phyloP scores from a whole-genome alignment of 2,113 vertebrate species.

The Muntiacus reevesi region DNA sequence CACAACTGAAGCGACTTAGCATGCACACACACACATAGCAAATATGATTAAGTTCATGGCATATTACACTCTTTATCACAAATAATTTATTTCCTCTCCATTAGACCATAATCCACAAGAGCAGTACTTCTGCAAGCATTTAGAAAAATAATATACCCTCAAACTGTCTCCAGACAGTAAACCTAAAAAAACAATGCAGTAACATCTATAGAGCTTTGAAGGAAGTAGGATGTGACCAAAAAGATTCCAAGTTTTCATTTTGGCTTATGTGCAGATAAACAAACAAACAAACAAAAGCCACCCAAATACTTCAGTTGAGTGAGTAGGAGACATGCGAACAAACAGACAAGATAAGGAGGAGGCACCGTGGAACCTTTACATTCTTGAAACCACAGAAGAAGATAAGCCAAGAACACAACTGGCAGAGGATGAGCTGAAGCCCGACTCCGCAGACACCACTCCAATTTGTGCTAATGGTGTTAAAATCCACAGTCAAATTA shows the following conservation, averaged over 20 bases:
- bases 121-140: not conserved
- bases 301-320: too few relatives aligned
- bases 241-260: not conserved
- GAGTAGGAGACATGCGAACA: not conserved
- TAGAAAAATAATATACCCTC: not conserved
- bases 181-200: not conserved
- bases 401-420: not conserved
- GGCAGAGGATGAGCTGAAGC: not conserved
- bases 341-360: not conserved
- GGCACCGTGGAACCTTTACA: not conserved
- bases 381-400: not conserved
- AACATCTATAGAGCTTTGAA: not conserved
- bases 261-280: not conserved
- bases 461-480: not conserved
- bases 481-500: slow-evolving; percentile 46
- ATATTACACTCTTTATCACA: not conserved
- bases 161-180: not conserved
- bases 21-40: not conserved
- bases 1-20: not conserved
- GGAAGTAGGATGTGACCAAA: not conserved
- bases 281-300: not conserved
- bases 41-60: not conserved
- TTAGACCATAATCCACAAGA: not conserved
- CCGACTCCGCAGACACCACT: not conserved
- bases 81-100: not conserved